Base-by-base conservation (phyloP, 2,888 invertebrate species). In the Sinhomidia bicolor region DNA sequence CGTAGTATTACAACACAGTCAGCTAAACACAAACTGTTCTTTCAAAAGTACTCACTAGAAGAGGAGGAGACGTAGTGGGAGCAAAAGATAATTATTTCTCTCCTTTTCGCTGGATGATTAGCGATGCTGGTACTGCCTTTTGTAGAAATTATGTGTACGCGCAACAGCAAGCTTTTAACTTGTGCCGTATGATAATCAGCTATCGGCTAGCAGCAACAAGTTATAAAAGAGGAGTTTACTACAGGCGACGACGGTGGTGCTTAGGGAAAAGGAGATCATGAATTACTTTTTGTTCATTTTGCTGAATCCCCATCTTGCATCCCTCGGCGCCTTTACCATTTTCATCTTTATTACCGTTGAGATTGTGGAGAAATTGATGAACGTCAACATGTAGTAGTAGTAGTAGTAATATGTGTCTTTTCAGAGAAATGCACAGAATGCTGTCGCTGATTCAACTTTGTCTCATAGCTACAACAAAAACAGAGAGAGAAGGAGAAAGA, bases 51-150 rank as follows among this genome's bases (percentile, higher is more conserved):
- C n/a, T n/a, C n/a, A n/a, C n/a, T n/a, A n/a, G n/a, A n/a, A n/a
- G 54, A 2, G 14, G 68, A 74, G 74, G 74, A 74, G 74, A 74
- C 74, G 44, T 44, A 41, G 74, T 36, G 7, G 41, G 36, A 36
- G 36, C 57, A 17, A 79, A 57, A 80, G 80, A 62, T 36, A 62
- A 44, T 80, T 80, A 26, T 62, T 29, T 60, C 17, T 23, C 29
- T 6, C 1, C 62, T 79, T 60, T 29, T 79, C 14, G 36, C 62
- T 80, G 44, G 23, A 80, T 80, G 80, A 80, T 80, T 80, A 60
- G 80, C 80, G 62, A 80, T 80, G 62, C 80, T 23, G 23, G 80
- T 26, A 41, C 79, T 60, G 79, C 79, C 79, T 79, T 60, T 79
- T n/a, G n/a, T n/a, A n/a, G n/a, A n/a, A n/a, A n/a, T n/a, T n/a